Conservation (phyloP, 1,140 invertebrate genomes). For the Oedothorax gibbosus region DNA sequence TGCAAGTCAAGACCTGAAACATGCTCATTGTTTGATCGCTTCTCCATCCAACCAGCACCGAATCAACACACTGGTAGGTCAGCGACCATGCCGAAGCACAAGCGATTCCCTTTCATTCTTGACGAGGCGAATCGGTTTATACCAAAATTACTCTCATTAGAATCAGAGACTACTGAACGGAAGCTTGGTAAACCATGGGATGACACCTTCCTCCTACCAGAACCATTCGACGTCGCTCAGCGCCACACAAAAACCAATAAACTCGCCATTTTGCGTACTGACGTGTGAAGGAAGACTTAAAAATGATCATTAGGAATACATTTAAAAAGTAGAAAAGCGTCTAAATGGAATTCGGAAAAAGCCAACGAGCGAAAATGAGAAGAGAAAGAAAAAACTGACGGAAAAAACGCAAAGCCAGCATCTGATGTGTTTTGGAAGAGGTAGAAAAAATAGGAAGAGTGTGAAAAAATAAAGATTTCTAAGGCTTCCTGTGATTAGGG, state of each 20-base stretch:
- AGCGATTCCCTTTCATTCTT: no score
- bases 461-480: slow-evolving; percentile 24
- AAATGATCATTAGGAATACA: slow-evolving; percentile 54
- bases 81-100: no score
- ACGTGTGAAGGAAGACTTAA: slow-evolving; percentile 55
- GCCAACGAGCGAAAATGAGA: slow-evolving; percentile 7
- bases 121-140: background rate
- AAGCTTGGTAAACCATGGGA: background rate
- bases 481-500: slow-evolving; percentile 30
- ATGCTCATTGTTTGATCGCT: no score
- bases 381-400: slow-evolving; percentile 7
- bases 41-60: no score
- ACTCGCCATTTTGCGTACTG: slow-evolving; percentile 29
- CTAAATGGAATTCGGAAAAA: slow-evolving; percentile 56
- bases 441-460: background rate
- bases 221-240: background rate
- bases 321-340: slow-evolving; percentile 51
- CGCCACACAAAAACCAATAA: slow-evolving; percentile 34
- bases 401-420: slow-evolving; percentile 10
- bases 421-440: background rate
- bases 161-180: background rate
- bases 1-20: no score
- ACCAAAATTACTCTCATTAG: slow-evolving; percentile 10
- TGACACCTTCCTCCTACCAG: background rate
- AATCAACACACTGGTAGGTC: no score